phyloP scores from a whole-genome alignment of 2,113 vertebrate genomes.

The Anas platyrhynchos region DNA sequence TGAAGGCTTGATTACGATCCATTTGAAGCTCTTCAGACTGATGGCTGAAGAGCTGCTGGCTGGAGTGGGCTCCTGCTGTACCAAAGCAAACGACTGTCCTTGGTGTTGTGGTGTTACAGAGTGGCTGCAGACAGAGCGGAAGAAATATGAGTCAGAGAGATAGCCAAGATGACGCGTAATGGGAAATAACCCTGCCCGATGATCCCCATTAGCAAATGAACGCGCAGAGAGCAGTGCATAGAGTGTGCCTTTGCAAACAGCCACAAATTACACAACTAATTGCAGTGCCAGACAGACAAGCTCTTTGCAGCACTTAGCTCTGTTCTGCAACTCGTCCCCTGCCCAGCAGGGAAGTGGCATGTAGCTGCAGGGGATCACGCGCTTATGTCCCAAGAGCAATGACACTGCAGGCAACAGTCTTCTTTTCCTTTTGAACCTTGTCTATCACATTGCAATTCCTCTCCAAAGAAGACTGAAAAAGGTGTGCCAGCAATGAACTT shows the following conservation, averaged over 20 bases:
- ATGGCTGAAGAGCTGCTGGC: neutral
- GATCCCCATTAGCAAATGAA: neutral
- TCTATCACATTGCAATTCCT: neutral
- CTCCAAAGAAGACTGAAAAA: neutral
- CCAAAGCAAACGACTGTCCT: neutral
- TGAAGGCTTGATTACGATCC: neutral
- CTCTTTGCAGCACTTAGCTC: neutral
- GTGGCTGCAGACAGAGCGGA: neutral
- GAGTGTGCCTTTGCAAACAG: neutral
- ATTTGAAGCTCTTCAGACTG: neutral
- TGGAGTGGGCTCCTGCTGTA: neutral
- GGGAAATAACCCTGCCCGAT: neutral
- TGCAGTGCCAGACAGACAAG: neutral
- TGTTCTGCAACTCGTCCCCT: neutral
- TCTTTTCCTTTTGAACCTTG: neutral
- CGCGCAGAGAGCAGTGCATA: neutral
- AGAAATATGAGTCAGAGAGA: constrained; percentile 7
- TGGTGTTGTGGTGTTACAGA: neutral
- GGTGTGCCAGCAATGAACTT: neutral
- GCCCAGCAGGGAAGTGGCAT: neutral
- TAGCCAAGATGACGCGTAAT: neutral
- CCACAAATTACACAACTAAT: constrained; percentile 6
- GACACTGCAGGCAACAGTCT: neutral
- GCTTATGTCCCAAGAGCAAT: neutral
- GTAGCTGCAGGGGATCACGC: fast-evolving